A percentile compares a stretch with the other conserved stretches of the same genome.
Conservation (phyloP, 2,888 invertebrate genomes). For the Xestia ashworthii region DNA sequence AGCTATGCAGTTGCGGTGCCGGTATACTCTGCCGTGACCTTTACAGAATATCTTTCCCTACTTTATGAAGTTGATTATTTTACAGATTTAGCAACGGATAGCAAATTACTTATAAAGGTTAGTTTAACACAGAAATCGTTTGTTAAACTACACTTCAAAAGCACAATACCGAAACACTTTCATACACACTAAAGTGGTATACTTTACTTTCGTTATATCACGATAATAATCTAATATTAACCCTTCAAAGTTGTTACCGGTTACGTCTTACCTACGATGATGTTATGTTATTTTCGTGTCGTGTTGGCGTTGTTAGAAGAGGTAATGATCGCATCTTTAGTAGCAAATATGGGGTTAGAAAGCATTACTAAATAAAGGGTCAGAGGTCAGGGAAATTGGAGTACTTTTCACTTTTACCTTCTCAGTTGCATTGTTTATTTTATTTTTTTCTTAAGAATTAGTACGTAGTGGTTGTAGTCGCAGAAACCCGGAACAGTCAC, state of each 20-base stretch:
- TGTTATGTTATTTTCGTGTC: slow-evolving; percentile 44
- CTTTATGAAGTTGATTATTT: neutral
- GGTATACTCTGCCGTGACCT: too few species aligned
- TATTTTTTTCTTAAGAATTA: neutral
- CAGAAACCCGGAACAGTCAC: neutral
- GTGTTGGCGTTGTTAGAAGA: slow-evolving; percentile 28
- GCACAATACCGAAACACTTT: slow-evolving; percentile 2
- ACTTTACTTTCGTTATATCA: slow-evolving; percentile 43
- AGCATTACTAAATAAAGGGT: neutral
- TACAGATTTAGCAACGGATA: slow-evolving; percentile 10
- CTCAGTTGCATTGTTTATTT: neutral
- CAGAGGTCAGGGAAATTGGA: neutral
- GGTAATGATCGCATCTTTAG: slow-evolving; percentile 43
- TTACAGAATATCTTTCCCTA: neutral
- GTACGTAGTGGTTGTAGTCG: neutral
- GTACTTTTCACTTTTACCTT: neutral
- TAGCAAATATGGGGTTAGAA: neutral
- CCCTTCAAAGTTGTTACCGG: slow-evolving; percentile 35
- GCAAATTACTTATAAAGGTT: slow-evolving; percentile 22
- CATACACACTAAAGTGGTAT: neutral
- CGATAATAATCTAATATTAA: slow-evolving; percentile 37
- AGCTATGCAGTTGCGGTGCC: too few species aligned
- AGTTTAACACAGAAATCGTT: slow-evolving; percentile 21
- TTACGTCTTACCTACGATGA: slow-evolving; percentile 14
- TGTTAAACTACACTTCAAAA: slow-evolving; percentile 7